Base-by-base conservation (phyloP, 2,888 invertebrate genomes). In the Tipula lateralis region DNA sequence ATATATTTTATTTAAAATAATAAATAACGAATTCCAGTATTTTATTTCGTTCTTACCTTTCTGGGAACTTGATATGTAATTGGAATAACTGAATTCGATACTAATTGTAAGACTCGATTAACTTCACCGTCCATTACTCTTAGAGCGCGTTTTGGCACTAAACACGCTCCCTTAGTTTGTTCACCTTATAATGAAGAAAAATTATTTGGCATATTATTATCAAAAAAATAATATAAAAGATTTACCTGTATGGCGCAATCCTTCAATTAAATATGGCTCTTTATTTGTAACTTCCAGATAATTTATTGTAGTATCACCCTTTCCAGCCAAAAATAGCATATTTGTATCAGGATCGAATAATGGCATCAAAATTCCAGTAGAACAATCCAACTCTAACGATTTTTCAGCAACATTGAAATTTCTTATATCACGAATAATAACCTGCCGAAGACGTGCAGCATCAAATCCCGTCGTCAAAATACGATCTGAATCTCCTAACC, bases 91-190 rank as follows among this genome's bases (percentile, higher is more conserved):
- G 95, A 94, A 85, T 94, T 93, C 85, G 96, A 95, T 3, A 97
- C 95, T 85, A 99, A 91, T 88, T 98, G 96, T 85, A 98, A 91
- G 83, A 99, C 92, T 86, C 98, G 91, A 91, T 98, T 97, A 3
- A 99, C 98, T 91, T 99, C 99, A 0, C 97, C 98, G 87, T 96
- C 96, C 98, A 99, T 99, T n/a, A 98, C 97, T 87, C 96, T 94
- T 50, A 99, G 91, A 0, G 97, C 96, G 85, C 97, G 92, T 91
- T 99, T 99, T 5, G 98, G 97, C 83, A 98, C 95, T 86, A 98
- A 89, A 87, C 97, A 97, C 1, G 97, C 97, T 3, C 98, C 98
- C 89, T 98, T 97, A 0, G 97, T 97, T 90, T 98, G 98, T 88
- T 98, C 97, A n/a, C 97, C 94, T 91, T 24, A 66, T 66, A 66